Conservation (phyloP, 2,797 vertebrate species). For the Schizopygopsis malacanthus region DNA sequence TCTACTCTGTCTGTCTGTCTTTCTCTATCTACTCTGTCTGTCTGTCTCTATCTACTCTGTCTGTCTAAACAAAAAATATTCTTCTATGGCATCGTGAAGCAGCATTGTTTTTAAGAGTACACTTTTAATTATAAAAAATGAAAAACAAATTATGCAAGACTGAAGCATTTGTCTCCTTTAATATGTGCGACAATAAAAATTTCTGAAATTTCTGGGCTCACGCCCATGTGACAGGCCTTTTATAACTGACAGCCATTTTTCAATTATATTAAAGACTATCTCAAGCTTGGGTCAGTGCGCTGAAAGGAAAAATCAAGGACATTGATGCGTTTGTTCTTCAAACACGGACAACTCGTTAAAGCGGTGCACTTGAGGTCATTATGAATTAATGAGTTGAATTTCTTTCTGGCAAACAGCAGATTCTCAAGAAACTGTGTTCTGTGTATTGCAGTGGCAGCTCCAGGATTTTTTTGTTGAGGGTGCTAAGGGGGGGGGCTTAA, state of each 20-base stretch:
- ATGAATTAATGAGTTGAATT: not conserved
- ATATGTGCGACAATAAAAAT: not conserved
- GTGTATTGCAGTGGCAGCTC: not conserved
- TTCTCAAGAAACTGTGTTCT: not conserved
- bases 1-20: no score
- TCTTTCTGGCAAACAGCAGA: not conserved
- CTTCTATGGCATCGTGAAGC: no score
- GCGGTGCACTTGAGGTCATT: not conserved
- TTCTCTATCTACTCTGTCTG: no score
- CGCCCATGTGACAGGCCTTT: not conserved
- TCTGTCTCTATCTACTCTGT: no score
- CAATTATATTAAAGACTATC: not conserved
- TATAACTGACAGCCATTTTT: not conserved
- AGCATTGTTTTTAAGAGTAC: no score
- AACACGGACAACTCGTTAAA: not conserved
- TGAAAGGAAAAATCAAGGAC: slow-evolving; percentile 17
- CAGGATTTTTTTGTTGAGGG: no score
- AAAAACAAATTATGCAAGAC: not conserved
- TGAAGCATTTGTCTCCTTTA: not conserved
- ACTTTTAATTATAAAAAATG: not conserved
- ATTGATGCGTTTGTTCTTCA: slow-evolving; percentile 7
- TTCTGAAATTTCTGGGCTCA: not conserved
- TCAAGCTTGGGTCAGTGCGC: not conserved
- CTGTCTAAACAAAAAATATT: no score
- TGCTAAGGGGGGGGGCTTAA: no score